Percentiles rank a stretch among this genome's conserved stretches.
Evolutionary conservation across 2,113 vertebrate genomes (phyloP).

Genomic region (Motacilla tschutschensis): DNA sequence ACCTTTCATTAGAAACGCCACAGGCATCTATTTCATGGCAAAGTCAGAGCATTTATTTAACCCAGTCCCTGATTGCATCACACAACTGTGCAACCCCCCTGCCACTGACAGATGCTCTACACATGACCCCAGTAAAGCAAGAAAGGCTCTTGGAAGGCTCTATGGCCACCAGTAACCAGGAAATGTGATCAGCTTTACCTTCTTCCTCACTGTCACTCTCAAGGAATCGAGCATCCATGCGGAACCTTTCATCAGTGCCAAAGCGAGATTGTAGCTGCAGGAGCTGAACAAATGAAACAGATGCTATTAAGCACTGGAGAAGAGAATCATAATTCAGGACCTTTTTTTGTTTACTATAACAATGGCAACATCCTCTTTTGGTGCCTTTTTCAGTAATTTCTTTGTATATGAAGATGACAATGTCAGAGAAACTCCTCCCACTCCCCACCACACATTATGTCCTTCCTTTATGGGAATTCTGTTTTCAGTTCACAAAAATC

Average conservation of each 20-base stretch:
- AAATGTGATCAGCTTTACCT: slow-evolving; percentile 62
- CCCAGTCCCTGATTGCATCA: background rate
- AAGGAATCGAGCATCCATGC: slow-evolving; percentile 89
- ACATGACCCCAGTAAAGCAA: background rate
- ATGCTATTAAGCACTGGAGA: background rate
- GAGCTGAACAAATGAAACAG: slow-evolving; percentile 72
- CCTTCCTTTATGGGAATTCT: background rate
- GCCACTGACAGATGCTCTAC: background rate
- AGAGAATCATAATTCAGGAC: background rate
- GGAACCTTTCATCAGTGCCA: slow-evolving; percentile 88
- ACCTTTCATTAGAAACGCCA: background rate
- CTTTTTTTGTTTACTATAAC: background rate
- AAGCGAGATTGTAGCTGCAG: slow-evolving; percentile 88
- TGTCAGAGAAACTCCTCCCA: background rate
- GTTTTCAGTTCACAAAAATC: background rate
- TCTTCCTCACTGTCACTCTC: slow-evolving; percentile 83
- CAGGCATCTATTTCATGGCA: background rate
- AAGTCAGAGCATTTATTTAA: background rate
- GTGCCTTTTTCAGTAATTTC: background rate
- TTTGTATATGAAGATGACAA: background rate
- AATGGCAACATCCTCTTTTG: background rate
- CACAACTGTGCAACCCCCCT: background rate
- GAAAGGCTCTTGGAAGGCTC: background rate
- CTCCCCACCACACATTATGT: background rate
- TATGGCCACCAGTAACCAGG: background rate